A percentile compares a stretch with the other conserved stretches of the same genome.
Evolutionary conservation across 2,113 vertebrate genomes (phyloP).

Genomic region (Antidorcas marsupialis): DNA sequence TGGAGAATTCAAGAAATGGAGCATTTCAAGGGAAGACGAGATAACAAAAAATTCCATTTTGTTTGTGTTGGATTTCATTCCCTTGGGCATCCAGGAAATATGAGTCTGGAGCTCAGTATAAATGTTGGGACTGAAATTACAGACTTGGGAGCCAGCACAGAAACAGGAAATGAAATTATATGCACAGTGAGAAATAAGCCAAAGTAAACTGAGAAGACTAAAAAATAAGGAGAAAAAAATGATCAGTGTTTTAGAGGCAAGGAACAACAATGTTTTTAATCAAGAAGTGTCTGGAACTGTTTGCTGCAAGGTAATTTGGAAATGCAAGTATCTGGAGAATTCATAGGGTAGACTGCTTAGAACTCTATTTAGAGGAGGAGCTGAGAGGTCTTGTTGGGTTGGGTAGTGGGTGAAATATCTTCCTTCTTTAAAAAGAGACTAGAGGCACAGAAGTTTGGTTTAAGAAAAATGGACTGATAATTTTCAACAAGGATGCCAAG

Average conservation of each 20-base stretch:
- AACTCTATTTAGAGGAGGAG: neutral
- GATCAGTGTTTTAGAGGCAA: neutral
- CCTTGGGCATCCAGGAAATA: neutral
- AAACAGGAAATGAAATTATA: neutral
- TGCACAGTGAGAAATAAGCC: neutral
- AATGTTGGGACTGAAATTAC: neutral
- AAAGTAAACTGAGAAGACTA: neutral
- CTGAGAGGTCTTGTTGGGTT: neutral
- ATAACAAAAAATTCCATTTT: neutral
- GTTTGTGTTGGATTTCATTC: neutral
- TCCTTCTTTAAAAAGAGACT: neutral
- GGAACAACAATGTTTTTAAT: neutral
- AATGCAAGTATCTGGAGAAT: neutral
- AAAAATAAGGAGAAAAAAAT: neutral
- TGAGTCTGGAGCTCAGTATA: neutral
- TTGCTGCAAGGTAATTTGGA: neutral
- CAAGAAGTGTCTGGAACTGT: neutral
- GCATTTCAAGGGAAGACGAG: neutral
- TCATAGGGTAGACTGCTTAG: neutral
- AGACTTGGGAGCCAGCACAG: neutral
- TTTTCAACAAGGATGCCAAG: neutral
- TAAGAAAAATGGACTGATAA: neutral
- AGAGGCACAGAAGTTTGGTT: neutral
- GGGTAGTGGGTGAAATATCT: neutral
- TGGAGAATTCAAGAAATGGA: neutral